Evolutionary conservation across 2,113 vertebrate genomes (phyloP).

Genomic region (Misgurnus anguillicaudatus): DNA sequence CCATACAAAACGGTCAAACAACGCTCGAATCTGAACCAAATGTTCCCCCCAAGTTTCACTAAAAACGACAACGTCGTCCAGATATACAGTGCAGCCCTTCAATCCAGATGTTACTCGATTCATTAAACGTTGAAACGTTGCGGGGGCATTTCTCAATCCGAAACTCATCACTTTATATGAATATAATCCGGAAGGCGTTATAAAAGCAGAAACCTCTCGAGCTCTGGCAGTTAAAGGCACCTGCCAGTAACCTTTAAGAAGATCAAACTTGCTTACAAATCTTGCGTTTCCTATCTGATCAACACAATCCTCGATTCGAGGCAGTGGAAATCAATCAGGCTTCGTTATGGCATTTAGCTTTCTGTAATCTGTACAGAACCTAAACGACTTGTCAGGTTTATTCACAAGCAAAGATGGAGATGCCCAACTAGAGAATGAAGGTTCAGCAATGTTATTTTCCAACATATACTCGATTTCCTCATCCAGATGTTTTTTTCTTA

Average conservation of each 20-base stretch:
- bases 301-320: neutral
- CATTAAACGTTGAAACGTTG: neutral
- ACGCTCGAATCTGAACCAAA: too few relatives aligned
- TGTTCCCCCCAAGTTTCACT: neutral
- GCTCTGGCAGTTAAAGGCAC: neutral
- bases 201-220: neutral
- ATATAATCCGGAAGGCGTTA: neutral
- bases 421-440: neutral
- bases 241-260: neutral
- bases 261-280: neutral
- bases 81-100: neutral
- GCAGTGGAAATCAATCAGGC: neutral
- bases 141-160: neutral
- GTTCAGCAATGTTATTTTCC: neutral
- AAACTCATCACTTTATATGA: neutral
- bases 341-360: neutral
- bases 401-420: neutral
- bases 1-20: too few relatives aligned
- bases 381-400: neutral
- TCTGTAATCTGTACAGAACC: neutral
- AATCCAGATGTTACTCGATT: neutral
- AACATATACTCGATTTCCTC: neutral
- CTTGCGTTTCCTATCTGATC: too few relatives aligned
- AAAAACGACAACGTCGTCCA: neutral
- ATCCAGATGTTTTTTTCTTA: neutral